phyloP scores from a whole-genome alignment of 2,888 invertebrate genomes.

The Drosophila borborema region DNA sequence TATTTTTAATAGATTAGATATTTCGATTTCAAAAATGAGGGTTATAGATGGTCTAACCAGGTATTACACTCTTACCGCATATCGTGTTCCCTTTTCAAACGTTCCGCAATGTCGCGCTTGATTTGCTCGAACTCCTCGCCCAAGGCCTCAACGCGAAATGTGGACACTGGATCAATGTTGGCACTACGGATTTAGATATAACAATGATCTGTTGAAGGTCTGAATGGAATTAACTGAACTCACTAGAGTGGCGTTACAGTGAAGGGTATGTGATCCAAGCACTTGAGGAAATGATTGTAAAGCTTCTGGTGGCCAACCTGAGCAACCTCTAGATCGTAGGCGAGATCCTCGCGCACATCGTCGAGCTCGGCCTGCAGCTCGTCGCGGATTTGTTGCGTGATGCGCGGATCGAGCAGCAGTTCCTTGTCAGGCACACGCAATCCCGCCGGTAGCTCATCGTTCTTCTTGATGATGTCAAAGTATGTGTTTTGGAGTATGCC shows the following conservation, averaged over 20 bases:
- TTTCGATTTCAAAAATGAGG: neutral
- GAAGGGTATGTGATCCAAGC: conserved; percentile 89
- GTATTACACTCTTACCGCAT: conserved; percentile 71
- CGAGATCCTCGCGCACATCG: conserved; percentile 88
- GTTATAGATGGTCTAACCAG: too few species aligned
- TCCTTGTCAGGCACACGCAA: conserved; percentile 87
- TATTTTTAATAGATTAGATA: neutral
- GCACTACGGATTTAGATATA: conserved; percentile 31
- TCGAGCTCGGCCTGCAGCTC: conserved; percentile 88
- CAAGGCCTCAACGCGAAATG: conserved; percentile 88
- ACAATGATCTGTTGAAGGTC: neutral
- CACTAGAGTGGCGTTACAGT: conserved; percentile 87
- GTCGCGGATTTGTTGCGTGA: conserved; percentile 87
- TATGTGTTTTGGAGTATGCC: conserved; percentile 87
- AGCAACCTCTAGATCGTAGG: conserved; percentile 90
- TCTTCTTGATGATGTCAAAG: conserved; percentile 86
- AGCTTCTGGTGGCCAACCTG: conserved; percentile 88
- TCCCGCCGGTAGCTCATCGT: conserved; percentile 87
- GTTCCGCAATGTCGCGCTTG: conserved; percentile 87
- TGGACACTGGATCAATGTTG: conserved; percentile 85
- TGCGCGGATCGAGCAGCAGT: conserved; percentile 89
- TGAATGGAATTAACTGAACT: conserved; percentile 7
- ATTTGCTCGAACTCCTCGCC: conserved; percentile 87
- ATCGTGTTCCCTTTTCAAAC: conserved; percentile 86
- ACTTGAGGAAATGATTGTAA: conserved; percentile 88